Base-by-base conservation (phyloP, 2,113 vertebrate genomes). In the Poeciliopsis prolifica region DNA sequence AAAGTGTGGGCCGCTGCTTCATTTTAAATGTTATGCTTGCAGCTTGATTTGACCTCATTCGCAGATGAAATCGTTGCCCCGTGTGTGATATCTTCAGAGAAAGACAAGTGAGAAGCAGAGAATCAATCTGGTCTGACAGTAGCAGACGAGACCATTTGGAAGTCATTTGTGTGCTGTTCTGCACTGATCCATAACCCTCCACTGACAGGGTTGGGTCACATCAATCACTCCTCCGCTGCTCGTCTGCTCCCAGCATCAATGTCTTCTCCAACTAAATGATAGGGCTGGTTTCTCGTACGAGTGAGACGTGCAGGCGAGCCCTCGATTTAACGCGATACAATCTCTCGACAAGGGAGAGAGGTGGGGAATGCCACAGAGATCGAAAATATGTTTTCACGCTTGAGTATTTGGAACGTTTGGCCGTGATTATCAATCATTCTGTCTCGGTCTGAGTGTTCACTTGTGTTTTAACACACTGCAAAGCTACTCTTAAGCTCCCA, bases 131-230 rank as follows among this genome's bases (percentile, higher is more conserved):
- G 14, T 42, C 40, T 58, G 61, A 48, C 44, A 48, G 73, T 61
- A 68, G 78, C 85, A 68, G 74, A 86, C 84, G 35, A 70, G 58
- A 79, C 72, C 84, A 86, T 90, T 86, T 87, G 44, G 73, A 89
- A 88, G 75, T 84, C 72, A 90, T 91, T 88, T 75, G 86, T 78
- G 60, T 67, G 66, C 76, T 15, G 44, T 75, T 81, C 84, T 85
- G 80, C 80, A 71, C 79, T 69, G 88, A 88, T 90, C 83, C 80
- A 81, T 88, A 92, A 90, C 83, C 88, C 74, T 80, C 26, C 29
- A 68, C 85, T 88, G 89, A 90, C 82, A 72, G 67, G 85, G 84
- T 87, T 78, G 86, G 86, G 76, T 80, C 66, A 68, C 81, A 92
- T 92, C 90, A 87, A 76, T 92, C 91, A 91, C 58, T 64, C 58